Evolutionary conservation across 2,888 invertebrate genomes (phyloP), one percentile per base, ranked within the genome.

Genomic region (Athalia cordata): DNA sequence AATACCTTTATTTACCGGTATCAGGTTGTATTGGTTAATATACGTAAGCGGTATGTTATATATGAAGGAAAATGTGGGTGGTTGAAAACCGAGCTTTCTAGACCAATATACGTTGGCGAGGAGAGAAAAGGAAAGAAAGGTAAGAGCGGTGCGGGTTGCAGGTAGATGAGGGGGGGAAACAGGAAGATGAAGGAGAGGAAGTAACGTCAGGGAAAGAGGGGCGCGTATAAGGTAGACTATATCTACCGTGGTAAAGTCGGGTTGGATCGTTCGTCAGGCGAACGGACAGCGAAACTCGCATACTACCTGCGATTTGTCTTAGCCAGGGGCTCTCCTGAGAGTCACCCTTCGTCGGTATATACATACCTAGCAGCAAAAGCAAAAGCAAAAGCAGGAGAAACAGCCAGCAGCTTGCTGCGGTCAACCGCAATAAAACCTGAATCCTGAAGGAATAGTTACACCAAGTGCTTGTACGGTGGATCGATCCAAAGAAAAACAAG

Each of bases 321-420:
- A 57, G 55, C 75, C 75, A 75, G 62, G 13, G 75, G 61, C 75
- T 75, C 75, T 75, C 75, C 64, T 29, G 75, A 75, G 75, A 62
- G 62, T 62, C 43, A 75, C 75, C 72, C 15, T 13, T n/a, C 66
- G 9, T 15, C 29, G 13, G 29, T 62, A 29, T 29, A 29, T 29
- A 29, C 29, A 29, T 29, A 29, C 29, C 29, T 29, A 29, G 29
- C 29, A 11, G 9, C 29, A 29, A 29, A 29, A 29, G 29, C n/a
- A n/a, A n/a, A n/a, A n/a, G n/a, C 55, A 55, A n/a, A 55, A 47
- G 15, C 29, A 29, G 11, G 29, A 68, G 55, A 29, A 29, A 29
- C 29, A 29, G 43, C 11, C 55, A 62, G 62, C 9, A 13, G 11
- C 45, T 9, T 43, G 29, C 66, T 66, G 45, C 59, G 61, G 72